These are phyloP conservation scores for Sisyra nigra DNA, from an alignment of 2,888 invertebrate species.

Conservation along the genomic window DNA sequence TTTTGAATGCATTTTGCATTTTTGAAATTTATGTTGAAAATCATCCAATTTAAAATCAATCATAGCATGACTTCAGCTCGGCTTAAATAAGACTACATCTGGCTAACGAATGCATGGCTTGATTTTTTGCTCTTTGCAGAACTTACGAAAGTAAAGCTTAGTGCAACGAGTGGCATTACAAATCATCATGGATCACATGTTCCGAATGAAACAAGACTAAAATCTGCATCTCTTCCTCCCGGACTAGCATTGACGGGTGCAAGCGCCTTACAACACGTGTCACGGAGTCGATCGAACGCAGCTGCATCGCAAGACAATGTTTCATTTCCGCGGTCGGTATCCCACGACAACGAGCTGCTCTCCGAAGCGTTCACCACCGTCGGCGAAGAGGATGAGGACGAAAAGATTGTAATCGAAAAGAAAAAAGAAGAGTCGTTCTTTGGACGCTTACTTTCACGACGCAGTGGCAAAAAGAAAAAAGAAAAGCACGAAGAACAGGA, in stretches of 20 bases:
- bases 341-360: constrained; percentile 6
- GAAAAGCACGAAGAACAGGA: constrained; percentile 22
- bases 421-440: constrained; percentile 46
- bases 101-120: constrained; percentile 8
- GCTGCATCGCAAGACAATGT: constrained; percentile 16
- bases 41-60: too few species aligned
- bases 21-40: too few species aligned
- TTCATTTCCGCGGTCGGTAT: constrained; percentile 5
- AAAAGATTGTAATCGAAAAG: constrained; percentile 18
- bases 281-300: constrained; percentile 28
- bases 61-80: too few species aligned
- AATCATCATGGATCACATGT: constrained; percentile 13
- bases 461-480: constrained; percentile 55
- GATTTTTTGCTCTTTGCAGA: constrained; percentile 8
- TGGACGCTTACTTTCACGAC: constrained; percentile 47
- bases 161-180: constrained; percentile 2
- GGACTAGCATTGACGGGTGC: constrained; percentile 36
- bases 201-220: constrained; percentile 36
- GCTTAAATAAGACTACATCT: background rate
- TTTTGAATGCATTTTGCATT: too few species aligned
- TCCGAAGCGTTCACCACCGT: constrained; percentile 20
- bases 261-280: constrained; percentile 33
- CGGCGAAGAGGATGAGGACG: constrained; percentile 23
- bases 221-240: constrained; percentile 47
- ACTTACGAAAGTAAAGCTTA: constrained; percentile 4